A percentile compares a stretch with the other conserved stretches of the same genome.
phyloP scores from a whole-genome alignment of 1,140 invertebrate genomes.

The Drosophila triauraria region DNA sequence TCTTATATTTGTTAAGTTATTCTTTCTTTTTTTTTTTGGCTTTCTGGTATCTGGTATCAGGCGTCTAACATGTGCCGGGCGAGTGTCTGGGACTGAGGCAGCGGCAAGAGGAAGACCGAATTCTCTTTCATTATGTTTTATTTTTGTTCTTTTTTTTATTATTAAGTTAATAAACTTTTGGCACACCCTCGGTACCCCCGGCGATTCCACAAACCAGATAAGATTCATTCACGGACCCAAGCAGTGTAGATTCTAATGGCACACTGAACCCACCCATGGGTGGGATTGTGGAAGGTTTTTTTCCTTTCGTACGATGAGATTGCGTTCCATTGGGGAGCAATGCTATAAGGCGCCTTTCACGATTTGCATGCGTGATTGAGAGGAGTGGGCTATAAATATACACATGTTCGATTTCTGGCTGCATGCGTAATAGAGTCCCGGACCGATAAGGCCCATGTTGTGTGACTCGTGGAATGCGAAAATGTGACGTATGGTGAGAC shows the following conservation, averaged over 20 bases:
- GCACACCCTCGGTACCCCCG: conserved; percentile 19
- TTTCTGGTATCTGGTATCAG: conserved; percentile 58
- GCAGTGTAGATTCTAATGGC: conserved; percentile 50
- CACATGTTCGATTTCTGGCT: conserved; percentile 36
- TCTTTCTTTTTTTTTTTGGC: conserved; percentile 30
- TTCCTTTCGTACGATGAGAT: conserved; percentile 26
- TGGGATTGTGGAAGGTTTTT: conserved; percentile 25
- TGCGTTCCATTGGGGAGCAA: conserved; percentile 38
- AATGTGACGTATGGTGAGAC: conserved; percentile 52
- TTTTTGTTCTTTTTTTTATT: conserved; percentile 14
- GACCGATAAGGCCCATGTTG: conserved; percentile 47
- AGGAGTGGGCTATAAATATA: conserved; percentile 54
- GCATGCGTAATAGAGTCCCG: conserved; percentile 49
- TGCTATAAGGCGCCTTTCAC: conserved; percentile 42
- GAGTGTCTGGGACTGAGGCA: conserved; percentile 66
- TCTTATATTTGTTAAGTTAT: conserved; percentile 11
- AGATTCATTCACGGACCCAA: conserved; percentile 49
- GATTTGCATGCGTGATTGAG: conserved; percentile 58
- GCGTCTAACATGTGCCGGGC: conserved; percentile 65
- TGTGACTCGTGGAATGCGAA: conserved; percentile 22
- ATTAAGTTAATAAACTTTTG: conserved; percentile 61
- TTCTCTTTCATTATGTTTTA: conserved; percentile 33
- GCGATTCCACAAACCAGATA: conserved; percentile 37
- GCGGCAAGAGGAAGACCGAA: conserved; percentile 25
- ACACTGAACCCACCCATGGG: conserved; percentile 58